These are phyloP conservation scores for Lindbergichthys nudifrons DNA, from an alignment of 2,797 vertebrate species.

Conservation along the genomic window DNA sequence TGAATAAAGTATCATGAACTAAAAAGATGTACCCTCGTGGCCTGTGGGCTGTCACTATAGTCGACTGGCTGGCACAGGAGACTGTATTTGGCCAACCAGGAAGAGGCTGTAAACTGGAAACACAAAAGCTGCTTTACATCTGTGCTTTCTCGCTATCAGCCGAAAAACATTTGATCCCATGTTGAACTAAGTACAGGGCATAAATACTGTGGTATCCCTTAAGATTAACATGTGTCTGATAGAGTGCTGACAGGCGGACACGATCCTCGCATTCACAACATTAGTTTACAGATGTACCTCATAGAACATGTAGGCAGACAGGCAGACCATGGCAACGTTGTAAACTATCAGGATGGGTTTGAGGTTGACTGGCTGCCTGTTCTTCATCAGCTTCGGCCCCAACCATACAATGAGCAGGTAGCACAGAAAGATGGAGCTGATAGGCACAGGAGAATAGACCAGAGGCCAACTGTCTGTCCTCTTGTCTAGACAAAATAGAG, in stretches of 20 bases:
- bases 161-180: slow-evolving; percentile 7
- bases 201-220: background rate
- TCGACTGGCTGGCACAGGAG: slow-evolving; percentile 83
- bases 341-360: slow-evolving; percentile 73
- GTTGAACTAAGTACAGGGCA: background rate
- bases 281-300: slow-evolving; percentile 75
- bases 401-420: slow-evolving; percentile 77
- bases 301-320: slow-evolving; percentile 83
- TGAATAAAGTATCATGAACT: background rate
- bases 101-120: slow-evolving; percentile 81
- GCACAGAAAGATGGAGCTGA: slow-evolving; percentile 73
- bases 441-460: slow-evolving; percentile 77
- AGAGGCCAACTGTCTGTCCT: slow-evolving; percentile 82
- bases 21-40: slow-evolving; percentile 70
- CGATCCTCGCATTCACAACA: background rate
- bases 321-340: slow-evolving; percentile 79
- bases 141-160: slow-evolving; percentile 30
- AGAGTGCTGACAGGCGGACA: too few relatives aligned
- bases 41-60: slow-evolving; percentile 74
- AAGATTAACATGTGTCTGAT: background rate
- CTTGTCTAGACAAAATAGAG: slow-evolving; percentile 70
- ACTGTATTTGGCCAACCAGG: slow-evolving; percentile 79
- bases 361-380: slow-evolving; percentile 67
- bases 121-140: slow-evolving; percentile 52
- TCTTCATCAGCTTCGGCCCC: slow-evolving; percentile 70